These are phyloP conservation scores for Panopea generosa DNA, from an alignment of 2,888 invertebrate genomes.

Conservation along the genomic window DNA sequence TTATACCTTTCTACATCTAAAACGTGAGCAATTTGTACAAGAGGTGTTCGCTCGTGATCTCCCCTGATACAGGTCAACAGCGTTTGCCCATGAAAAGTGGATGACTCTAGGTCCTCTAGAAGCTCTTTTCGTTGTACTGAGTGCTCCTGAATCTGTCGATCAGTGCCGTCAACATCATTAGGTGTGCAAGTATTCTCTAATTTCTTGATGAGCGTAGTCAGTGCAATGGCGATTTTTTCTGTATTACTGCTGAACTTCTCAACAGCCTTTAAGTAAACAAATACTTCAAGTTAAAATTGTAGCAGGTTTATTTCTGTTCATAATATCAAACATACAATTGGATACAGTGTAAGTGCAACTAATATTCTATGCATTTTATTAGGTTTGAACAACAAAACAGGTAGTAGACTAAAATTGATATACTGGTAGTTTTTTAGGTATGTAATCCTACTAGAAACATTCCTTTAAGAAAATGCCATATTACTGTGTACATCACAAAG, in stretches of 20 bases:
- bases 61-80: conserved; percentile 89
- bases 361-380: too few relatives aligned
- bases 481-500: too few relatives aligned
- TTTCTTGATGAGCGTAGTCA: conserved; percentile 94
- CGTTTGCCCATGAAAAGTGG: conserved; percentile 95
- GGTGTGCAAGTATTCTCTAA: conserved; percentile 97
- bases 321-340: too few relatives aligned
- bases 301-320: too few relatives aligned
- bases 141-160: conserved; percentile 92
- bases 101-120: conserved; percentile 93
- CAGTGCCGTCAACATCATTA: conserved; percentile 96
- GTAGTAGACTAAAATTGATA: too few relatives aligned
- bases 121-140: conserved; percentile 76
- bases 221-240: conserved; percentile 93
- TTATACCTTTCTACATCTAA: conserved; percentile 94
- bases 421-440: too few relatives aligned
- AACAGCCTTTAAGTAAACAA: conserved; percentile 89
- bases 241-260: conserved; percentile 97
- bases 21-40: conserved; percentile 89
- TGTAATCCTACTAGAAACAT: too few relatives aligned
- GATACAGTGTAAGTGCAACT: too few relatives aligned
- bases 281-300: too few relatives aligned
- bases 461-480: too few relatives aligned
- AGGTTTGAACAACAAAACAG: too few relatives aligned
- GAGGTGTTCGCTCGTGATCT: conserved; percentile 72